Conservation (phyloP, 92 coral and sea anemone genomes). For the Bergia puertoricense region DNA sequence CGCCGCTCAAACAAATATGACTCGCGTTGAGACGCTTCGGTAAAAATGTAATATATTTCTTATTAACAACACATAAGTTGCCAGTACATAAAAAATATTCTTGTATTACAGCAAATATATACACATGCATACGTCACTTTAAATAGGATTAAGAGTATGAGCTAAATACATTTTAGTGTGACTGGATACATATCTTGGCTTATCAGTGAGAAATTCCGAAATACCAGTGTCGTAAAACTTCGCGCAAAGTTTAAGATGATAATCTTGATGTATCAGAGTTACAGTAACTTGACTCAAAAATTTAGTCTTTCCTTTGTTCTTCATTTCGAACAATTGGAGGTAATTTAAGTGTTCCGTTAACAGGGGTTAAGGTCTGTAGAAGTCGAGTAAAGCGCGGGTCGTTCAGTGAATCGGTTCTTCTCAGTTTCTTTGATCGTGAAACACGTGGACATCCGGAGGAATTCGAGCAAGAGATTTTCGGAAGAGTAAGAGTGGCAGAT, state of each 20-base stretch:
- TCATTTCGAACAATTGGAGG: slow-evolving; percentile 45
- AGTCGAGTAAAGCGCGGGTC: slow-evolving; percentile 65
- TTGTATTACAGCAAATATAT: not conserved
- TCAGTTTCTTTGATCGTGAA: slow-evolving; percentile 27
- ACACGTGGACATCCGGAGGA: slow-evolving; percentile 10
- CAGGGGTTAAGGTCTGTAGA: slow-evolving; percentile 43
- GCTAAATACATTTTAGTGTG: not conserved
- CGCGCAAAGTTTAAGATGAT: no score
- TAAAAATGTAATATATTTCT: not conserved
- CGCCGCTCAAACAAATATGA: no score
- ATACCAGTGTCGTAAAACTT: not conserved
- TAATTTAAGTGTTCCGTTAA: slow-evolving; percentile 41
- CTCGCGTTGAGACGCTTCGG: no score
- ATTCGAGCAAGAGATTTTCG: slow-evolving; percentile 15
- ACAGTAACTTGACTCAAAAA: not conserved
- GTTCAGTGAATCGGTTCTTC: slow-evolving; percentile 29
- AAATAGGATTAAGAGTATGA: not conserved
- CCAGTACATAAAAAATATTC: no score
- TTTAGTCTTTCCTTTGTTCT: slow-evolving; percentile 39
- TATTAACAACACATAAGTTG: not conserved
- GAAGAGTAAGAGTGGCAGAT: slow-evolving; percentile 3
- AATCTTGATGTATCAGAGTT: not conserved
- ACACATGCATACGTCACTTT: not conserved
- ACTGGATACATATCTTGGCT: not conserved
- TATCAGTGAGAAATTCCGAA: not conserved